Evolutionary conservation across 92 coral and sea anemone species (phyloP).

Genomic region (Phenganax marumi): DNA sequence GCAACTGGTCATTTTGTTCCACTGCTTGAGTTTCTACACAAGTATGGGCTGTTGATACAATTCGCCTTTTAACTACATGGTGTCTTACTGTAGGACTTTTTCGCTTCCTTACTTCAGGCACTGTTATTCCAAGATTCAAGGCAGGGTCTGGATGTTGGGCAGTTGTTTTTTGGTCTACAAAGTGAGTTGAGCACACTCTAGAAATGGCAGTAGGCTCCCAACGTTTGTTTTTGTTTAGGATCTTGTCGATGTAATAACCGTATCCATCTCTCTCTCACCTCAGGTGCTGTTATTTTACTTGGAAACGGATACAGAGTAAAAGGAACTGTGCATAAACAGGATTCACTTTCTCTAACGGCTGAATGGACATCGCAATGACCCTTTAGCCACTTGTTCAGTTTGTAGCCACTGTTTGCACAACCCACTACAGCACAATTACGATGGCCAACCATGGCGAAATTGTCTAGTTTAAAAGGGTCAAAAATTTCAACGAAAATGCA

Average conservation of each 20-base stretch:
- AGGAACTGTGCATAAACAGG: too few relatives aligned
- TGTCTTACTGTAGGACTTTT: conserved; percentile 42
- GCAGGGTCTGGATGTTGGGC: conserved; percentile 62
- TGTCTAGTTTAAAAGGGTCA: conserved; percentile 45
- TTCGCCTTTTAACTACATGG: conserved; percentile 39
- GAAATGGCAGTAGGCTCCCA: conserved; percentile 61
- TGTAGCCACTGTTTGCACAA: conserved; percentile 57
- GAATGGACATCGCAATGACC: conserved; percentile 44
- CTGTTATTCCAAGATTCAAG: conserved; percentile 43
- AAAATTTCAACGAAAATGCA: too few relatives aligned
- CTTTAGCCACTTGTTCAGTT: conserved; percentile 48
- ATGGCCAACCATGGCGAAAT: conserved; percentile 57
- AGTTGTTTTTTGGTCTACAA: conserved; percentile 54
- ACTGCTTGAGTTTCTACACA: too few relatives aligned
- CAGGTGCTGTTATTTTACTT: conserved; percentile 44
- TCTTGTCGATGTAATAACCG: conserved; percentile 52
- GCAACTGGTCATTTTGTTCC: too few relatives aligned
- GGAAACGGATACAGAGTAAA: too few relatives aligned
- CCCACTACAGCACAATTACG: conserved; percentile 55
- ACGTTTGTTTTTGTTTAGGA: conserved; percentile 46
- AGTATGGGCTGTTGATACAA: neutral
- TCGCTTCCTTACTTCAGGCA: conserved; percentile 43
- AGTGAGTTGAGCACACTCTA: conserved; percentile 56
- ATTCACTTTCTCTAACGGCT: too few relatives aligned
- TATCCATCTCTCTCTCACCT: conserved; percentile 52